Evolutionary conservation across 2,797 vertebrate species (phyloP).

Genomic region (Arrhamphus sclerolepis): DNA sequence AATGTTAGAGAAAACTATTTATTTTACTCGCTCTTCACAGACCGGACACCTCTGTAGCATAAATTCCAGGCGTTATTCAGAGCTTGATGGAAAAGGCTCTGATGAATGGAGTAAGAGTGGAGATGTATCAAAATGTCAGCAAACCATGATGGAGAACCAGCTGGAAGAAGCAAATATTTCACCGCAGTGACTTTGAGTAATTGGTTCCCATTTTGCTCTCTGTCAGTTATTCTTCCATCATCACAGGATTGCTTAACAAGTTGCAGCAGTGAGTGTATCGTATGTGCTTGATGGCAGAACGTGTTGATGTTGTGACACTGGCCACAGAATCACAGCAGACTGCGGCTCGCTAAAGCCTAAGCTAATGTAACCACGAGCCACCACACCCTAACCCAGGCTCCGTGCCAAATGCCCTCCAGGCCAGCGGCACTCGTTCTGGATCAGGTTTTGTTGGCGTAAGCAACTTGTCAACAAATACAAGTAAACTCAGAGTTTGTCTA

Average conservation of each 20-base stretch:
- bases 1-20: background rate
- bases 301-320: conserved; percentile 40
- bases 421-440: conserved; percentile 23
- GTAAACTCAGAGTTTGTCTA: conserved; percentile 18
- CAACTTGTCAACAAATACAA: conserved; percentile 27
- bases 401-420: conserved; percentile 21
- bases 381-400: conserved; percentile 43
- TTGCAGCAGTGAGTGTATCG: conserved; percentile 22
- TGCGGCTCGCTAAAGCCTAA: conserved; percentile 24
- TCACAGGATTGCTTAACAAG: conserved; percentile 33
- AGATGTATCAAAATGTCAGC: background rate
- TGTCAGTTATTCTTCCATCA: conserved; percentile 39
- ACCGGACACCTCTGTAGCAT: background rate
- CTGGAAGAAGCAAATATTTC: conserved; percentile 15
- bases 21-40: background rate
- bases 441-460: conserved; percentile 53
- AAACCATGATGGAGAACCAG: conserved; percentile 1
- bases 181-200: conserved; percentile 13
- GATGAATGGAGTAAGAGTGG: background rate
- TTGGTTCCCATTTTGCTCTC: conserved; percentile 38
- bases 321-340: conserved; percentile 33
- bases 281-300: background rate
- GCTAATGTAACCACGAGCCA: conserved; percentile 35
- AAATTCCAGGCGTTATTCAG: background rate
- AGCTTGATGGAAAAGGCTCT: background rate